Conservation (phyloP, 2,113 vertebrate genomes). For the Carlito syrichta region DNA sequence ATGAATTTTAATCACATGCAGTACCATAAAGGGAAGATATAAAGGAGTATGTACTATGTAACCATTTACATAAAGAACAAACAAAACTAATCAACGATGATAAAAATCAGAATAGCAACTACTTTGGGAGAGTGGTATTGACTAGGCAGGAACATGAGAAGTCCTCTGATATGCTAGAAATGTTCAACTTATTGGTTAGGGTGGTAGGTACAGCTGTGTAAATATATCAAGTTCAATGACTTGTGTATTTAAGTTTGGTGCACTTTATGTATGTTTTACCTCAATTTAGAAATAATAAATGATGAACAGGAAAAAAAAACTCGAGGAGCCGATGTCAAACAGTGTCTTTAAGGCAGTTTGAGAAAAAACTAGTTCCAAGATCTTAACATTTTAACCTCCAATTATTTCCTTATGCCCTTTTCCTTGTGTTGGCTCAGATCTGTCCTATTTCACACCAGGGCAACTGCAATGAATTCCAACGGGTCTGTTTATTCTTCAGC, state of each 20-base stretch:
- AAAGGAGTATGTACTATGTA: neutral
- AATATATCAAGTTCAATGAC: neutral
- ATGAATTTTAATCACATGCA: neutral
- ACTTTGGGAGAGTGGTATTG: neutral
- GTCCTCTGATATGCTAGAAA: neutral
- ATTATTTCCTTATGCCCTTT: neutral
- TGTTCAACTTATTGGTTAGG: neutral
- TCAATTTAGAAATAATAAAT: constrained; percentile 21
- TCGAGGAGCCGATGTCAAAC: neutral
- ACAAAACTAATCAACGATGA: neutral
- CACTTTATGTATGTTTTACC: neutral
- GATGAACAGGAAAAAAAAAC: neutral
- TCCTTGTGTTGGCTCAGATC: neutral
- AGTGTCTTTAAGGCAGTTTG: neutral
- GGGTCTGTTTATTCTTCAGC: neutral
- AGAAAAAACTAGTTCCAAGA: neutral
- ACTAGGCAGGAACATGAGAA: neutral
- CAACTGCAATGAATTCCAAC: neutral
- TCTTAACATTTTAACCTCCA: neutral
- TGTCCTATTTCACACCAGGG: neutral
- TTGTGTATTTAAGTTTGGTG: neutral
- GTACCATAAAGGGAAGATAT: neutral
- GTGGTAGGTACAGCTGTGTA: neutral
- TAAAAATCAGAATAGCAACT: neutral
- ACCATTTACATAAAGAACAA: neutral